Evolutionary conservation across 2,888 invertebrate species (phyloP).

Genomic region (Hypsopygia costalis): DNA sequence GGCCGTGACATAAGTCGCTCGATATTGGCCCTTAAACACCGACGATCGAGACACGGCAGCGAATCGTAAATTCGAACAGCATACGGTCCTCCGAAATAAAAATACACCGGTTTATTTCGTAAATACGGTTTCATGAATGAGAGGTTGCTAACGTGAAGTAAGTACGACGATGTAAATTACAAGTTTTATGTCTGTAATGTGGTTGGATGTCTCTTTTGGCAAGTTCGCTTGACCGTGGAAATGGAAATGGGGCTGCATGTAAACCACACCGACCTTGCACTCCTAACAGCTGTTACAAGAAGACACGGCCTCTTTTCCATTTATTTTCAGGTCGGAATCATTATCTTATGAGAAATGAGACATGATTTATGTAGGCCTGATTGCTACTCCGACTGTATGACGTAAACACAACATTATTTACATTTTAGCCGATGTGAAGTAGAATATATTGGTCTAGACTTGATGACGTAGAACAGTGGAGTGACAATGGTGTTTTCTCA

Average conservation of each 20-base stretch:
- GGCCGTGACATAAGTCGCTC: conserved; percentile 53
- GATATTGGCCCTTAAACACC: conserved; percentile 42
- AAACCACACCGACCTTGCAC: conserved; percentile 12
- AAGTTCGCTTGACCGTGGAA: conserved; percentile 22
- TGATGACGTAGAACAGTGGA: no score
- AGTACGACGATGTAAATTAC: conserved; percentile 22
- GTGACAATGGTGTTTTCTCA: no score
- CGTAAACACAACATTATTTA: not conserved
- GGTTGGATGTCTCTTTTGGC: conserved; percentile 50
- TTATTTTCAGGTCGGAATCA: conserved; percentile 3
- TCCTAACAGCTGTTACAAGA: conserved; percentile 7
- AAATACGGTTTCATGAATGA: conserved; percentile 45
- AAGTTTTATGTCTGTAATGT: conserved; percentile 28
- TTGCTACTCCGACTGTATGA: conserved; percentile 6
- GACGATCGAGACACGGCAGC: conserved; percentile 30
- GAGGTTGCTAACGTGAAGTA: conserved; percentile 30
- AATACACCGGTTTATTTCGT: conserved; percentile 29
- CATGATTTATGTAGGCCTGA: not conserved
- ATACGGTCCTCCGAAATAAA: conserved; percentile 25
- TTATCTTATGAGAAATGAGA: not conserved
- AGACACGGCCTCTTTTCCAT: conserved; percentile 7
- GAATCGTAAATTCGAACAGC: conserved; percentile 23
- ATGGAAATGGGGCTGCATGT: not conserved
- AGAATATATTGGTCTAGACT: no score
- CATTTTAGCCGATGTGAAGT: no score